Evolutionary conservation across 1,140 invertebrate species (phyloP).

Genomic region (Drosophila malerkotliana): DNA sequence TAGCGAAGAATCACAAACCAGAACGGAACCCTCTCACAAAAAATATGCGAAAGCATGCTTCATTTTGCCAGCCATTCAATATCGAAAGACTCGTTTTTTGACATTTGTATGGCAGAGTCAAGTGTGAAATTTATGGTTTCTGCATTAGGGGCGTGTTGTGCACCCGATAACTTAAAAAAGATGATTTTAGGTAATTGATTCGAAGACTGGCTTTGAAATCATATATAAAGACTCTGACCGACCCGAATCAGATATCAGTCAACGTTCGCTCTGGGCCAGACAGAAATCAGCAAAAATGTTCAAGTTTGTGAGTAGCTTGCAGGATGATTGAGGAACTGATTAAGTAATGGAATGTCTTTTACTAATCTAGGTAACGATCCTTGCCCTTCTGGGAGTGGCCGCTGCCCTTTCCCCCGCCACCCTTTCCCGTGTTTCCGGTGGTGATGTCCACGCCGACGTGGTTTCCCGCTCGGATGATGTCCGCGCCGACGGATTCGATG

Average conservation of each 20-base stretch:
- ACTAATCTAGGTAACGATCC: slow-evolving; percentile 55
- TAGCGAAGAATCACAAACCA: slow-evolving; percentile 9
- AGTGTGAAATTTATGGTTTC: slow-evolving; percentile 30
- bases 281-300: slow-evolving; percentile 67
- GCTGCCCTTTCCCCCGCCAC: slow-evolving; percentile 35
- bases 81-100: slow-evolving; percentile 36
- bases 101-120: slow-evolving; percentile 36
- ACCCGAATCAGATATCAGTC: slow-evolving; percentile 51
- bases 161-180: slow-evolving; percentile 14
- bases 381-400: slow-evolving; percentile 63
- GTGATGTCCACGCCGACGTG: slow-evolving; percentile 58
- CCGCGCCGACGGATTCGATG: slow-evolving; percentile 51
- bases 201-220: slow-evolving; percentile 6
- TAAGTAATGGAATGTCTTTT: neutral
- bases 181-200: slow-evolving; percentile 13
- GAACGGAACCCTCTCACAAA: slow-evolving; percentile 5
- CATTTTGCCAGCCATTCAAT: slow-evolving; percentile 13
- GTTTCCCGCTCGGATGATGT: slow-evolving; percentile 35
- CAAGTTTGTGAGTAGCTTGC: slow-evolving; percentile 63
- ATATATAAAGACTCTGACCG: slow-evolving; percentile 53
- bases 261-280: slow-evolving; percentile 48
- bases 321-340: neutral
- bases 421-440: slow-evolving; percentile 9
- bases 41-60: slow-evolving; percentile 22
- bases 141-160: slow-evolving; percentile 31